A percentile compares a stretch with the other conserved stretches of the same genome.
phyloP scores from a whole-genome alignment of 2,888 invertebrate species.

The Spilosoma lubricipeda region DNA sequence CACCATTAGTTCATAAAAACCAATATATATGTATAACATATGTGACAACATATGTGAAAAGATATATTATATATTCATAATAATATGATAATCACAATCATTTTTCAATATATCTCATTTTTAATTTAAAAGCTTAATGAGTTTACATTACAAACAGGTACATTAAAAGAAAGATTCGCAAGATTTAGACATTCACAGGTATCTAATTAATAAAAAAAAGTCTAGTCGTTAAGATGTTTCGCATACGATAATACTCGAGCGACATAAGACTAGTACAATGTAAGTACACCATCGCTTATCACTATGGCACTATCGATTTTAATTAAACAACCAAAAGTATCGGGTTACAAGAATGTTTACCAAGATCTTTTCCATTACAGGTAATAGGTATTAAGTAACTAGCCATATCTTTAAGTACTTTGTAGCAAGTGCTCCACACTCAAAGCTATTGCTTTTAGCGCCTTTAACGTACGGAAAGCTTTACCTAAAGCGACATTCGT shows the following conservation, averaged over 20 bases:
- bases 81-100: too few relatives aligned
- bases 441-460: background rate
- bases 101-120: background rate
- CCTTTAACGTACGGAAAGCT: background rate
- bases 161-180: background rate
- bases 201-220: background rate
- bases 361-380: conserved; percentile 2
- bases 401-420: background rate
- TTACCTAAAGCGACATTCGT: background rate
- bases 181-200: background rate
- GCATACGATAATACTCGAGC: background rate
- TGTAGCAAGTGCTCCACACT: background rate
- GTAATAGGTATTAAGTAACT: background rate
- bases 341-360: background rate
- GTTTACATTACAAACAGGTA: background rate
- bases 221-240: background rate
- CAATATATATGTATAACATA: too few relatives aligned
- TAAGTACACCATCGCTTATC: background rate
- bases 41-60: too few relatives aligned
- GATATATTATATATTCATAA: too few relatives aligned
- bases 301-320: background rate
- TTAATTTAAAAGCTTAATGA: background rate
- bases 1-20: too few relatives aligned
- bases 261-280: background rate
- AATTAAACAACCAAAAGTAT: background rate